Evolutionary conservation across 2,888 invertebrate genomes (phyloP).

Genomic region (Tupiocoris notatus): DNA sequence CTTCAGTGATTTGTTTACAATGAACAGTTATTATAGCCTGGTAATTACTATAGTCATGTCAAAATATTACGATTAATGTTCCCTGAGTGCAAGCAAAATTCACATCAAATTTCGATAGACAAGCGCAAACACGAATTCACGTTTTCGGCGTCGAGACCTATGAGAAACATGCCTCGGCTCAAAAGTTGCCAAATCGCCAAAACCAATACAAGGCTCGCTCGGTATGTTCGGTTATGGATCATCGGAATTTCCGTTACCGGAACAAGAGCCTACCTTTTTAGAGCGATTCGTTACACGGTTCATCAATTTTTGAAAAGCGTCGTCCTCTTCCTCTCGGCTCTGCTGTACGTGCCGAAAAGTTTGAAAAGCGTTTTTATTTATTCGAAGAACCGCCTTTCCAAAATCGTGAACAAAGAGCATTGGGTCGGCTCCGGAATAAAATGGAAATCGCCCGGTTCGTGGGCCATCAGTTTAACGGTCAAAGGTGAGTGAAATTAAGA

Average conservation of each 20-base stretch:
- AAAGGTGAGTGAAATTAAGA: too few species aligned
- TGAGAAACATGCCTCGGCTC: neutral
- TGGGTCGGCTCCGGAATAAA: neutral
- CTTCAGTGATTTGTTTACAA: too few species aligned
- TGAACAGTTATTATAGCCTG: too few species aligned
- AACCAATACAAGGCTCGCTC: neutral
- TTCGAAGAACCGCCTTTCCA: neutral
- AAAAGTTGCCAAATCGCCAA: neutral
- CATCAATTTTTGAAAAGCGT: conserved; percentile 18
- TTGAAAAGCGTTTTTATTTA: neutral
- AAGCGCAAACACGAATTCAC: too few species aligned
- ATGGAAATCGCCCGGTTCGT: neutral
- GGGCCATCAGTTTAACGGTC: neutral
- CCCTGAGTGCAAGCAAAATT: too few species aligned
- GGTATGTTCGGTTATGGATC: neutral
- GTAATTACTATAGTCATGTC: too few species aligned
- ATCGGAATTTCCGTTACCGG: neutral
- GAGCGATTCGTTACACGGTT: conserved; percentile 20
- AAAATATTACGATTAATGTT: too few species aligned
- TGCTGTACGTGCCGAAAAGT: conserved; percentile 10
- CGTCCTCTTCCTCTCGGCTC: conserved; percentile 1
- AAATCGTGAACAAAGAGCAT: neutral
- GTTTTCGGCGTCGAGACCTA: too few species aligned
- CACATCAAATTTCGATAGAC: too few species aligned
- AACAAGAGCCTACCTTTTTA: neutral